Conservation (phyloP, 2,797 vertebrate species). For the Mastacembelus armatus region DNA sequence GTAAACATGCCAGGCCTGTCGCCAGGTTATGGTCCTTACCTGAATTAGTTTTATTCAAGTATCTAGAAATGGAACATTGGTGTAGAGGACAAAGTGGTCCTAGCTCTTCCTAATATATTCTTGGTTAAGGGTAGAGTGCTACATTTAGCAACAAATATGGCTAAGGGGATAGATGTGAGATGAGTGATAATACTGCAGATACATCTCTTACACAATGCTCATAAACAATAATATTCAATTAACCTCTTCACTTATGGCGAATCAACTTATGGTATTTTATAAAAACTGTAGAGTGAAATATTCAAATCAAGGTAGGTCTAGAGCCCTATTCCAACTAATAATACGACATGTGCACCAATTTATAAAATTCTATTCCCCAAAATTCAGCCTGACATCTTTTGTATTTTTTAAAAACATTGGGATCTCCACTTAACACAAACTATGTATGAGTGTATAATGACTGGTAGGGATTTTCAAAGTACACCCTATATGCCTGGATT, state of each 20-base stretch:
- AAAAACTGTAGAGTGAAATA: neutral
- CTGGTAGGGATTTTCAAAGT: neutral
- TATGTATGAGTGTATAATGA: neutral
- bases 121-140: conserved; percentile 62
- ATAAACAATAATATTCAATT: neutral
- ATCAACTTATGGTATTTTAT: conserved; percentile 6
- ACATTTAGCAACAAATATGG: conserved; percentile 44
- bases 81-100: conserved; percentile 49
- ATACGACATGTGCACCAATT: neutral
- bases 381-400: neutral
- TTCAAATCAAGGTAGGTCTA: neutral
- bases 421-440: neutral
- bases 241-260: neutral
- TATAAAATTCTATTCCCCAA: neutral
- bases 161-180: conserved; percentile 15
- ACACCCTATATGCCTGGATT: neutral
- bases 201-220: conserved; percentile 1
- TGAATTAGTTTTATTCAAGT: conserved; percentile 45
- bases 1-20: conserved; percentile 44
- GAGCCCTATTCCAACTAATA: neutral
- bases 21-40: conserved; percentile 32
- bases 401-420: neutral
- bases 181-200: conserved; percentile 5
- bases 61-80: conserved; percentile 64
- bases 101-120: conserved; percentile 76